Percentiles rank a stretch among this genome's conserved stretches.
phyloP scores from a whole-genome alignment of 2,797 vertebrate species.

The Xenentodon cancila region DNA sequence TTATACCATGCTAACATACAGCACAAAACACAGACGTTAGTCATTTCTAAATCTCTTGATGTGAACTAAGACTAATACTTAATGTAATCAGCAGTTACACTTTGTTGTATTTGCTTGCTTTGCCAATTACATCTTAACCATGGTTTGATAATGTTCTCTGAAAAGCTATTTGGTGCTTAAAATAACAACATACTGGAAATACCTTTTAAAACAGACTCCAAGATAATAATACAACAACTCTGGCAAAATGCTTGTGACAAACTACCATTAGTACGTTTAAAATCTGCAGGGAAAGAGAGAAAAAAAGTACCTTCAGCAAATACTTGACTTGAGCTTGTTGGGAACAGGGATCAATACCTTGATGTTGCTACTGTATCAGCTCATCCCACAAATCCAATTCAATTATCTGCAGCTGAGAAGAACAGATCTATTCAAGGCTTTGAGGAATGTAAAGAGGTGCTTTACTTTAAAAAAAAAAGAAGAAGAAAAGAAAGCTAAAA shows the following conservation, averaged over 20 bases:
- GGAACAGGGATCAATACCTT: slow-evolving; percentile 61
- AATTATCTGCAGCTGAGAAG: slow-evolving; percentile 69
- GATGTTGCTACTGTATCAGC: slow-evolving; percentile 69
- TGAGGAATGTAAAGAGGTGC: slow-evolving; percentile 16
- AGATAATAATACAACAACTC: not conserved
- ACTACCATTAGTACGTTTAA: not conserved
- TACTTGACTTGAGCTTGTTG: slow-evolving; percentile 18
- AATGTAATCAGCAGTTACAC: not conserved
- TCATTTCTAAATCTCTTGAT: not conserved
- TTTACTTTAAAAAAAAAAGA: not conserved
- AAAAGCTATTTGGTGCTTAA: not conserved
- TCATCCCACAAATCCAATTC: slow-evolving; percentile 76
- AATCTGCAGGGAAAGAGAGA: not conserved
- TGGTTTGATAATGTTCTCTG: not conserved
- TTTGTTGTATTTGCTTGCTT: not conserved
- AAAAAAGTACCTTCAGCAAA: not conserved
- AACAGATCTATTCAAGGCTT: slow-evolving; percentile 67
- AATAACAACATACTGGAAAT: not conserved
- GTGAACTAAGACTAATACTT: not conserved
- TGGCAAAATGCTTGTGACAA: not conserved
- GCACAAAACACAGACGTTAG: not conserved
- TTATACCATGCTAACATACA: not conserved
- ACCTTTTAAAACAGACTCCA: not conserved
- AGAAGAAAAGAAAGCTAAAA: not conserved
- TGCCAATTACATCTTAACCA: too few relatives aligned